Base-by-base conservation (phyloP, 2,113 vertebrate genomes). In the Progne subis region DNA sequence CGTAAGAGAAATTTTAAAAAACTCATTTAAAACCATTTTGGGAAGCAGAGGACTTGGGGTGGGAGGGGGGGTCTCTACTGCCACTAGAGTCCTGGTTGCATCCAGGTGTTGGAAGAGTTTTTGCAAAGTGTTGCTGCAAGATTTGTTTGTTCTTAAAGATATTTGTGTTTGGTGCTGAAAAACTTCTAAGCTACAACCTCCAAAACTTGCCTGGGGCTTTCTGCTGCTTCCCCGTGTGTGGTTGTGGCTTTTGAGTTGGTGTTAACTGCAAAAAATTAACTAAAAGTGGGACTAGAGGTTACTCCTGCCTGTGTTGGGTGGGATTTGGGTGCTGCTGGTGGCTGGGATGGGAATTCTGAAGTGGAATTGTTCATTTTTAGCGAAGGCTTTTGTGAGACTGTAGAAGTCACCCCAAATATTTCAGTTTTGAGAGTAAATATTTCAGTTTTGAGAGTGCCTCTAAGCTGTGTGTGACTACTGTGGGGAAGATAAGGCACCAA, bases 311-410 rank as follows among this genome's bases (percentile, higher is more conserved):
- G 1, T 10, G 12, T 5, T 26, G 19, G 19, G 37, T 43, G 65
- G 26, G 31, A 5, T 82, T 60, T 37, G 39, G 24, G 20, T 28
- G 72, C 34, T 26, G 9, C 5, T 6, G n/a, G 4, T 14, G 17
- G 6, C 7, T 1, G 14, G 31, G 14, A 7, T 37, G 32, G 28
- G 20, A n/a, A 14, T 3, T 0, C 0, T 2, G 17, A 23, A 3
- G 13, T 7, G 44, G 29, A 43, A 31, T 13, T 5, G 15, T 1
- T 52, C 0, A 5, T 4, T 17, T 78, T 5, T 10, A 5, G 2
- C 28, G 39, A 4, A 31, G 9, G 12, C 2, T 8, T 53, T 18
- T 5, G 18, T 1, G 12, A 4, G 18, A 0, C 5, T 47, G 4
- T 8, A 13, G 13, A 23, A 72, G 11, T 3, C 2, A 2, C 16